These are phyloP conservation scores for Sitobion miscanthi DNA, from an alignment of 1,140 invertebrate genomes.

Conservation along the genomic window DNA sequence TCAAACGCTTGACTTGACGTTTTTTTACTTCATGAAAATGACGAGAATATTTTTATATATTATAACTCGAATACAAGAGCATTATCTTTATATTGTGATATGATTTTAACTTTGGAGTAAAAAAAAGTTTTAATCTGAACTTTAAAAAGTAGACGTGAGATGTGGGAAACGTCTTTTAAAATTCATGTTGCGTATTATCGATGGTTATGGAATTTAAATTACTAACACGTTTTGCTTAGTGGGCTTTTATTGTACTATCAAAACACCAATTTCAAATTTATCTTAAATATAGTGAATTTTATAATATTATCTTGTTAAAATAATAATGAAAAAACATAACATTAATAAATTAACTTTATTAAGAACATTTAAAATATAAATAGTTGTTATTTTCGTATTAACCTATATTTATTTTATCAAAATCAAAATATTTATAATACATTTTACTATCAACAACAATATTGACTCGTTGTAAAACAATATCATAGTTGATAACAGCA, in stretches of 20 bases:
- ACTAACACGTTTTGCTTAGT: background rate
- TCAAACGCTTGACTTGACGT: background rate
- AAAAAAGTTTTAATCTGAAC: conserved; percentile 33
- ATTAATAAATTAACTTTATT: background rate
- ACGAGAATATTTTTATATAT: background rate
- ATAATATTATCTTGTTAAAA: background rate
- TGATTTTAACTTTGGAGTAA: background rate
- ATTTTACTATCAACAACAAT: background rate
- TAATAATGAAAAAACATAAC: too few species aligned
- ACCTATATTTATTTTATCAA: background rate
- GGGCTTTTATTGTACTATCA: background rate
- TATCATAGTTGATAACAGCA: background rate
- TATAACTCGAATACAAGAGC: background rate
- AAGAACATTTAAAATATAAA: background rate
- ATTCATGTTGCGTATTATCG: conserved; percentile 34
- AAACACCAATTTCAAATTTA: background rate
- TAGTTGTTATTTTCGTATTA: background rate
- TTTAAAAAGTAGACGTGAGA: background rate
- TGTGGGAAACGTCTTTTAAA: background rate
- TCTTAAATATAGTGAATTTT: background rate
- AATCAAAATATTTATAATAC: background rate
- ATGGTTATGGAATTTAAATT: background rate
- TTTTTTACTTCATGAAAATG: background rate
- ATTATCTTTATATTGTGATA: background rate
- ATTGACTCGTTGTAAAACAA: background rate